Evolutionary conservation across 2,113 vertebrate genomes (phyloP).

Genomic region (Piliocolobus tephrosceles): DNA sequence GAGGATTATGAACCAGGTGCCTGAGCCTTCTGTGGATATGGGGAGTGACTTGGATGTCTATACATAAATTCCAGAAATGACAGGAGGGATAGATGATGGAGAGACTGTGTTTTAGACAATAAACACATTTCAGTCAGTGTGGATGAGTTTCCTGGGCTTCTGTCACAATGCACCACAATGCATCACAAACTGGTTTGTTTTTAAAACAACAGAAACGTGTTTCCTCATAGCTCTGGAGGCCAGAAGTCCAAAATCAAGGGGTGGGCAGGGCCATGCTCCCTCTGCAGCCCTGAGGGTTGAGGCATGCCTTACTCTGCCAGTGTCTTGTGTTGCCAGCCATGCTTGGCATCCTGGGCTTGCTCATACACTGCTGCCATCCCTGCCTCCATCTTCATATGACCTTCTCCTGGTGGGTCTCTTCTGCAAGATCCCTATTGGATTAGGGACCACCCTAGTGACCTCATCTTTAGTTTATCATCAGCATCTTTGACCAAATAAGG

Average conservation of each 20-base stretch:
- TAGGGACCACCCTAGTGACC: fast-evolving
- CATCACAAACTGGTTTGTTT: neutral
- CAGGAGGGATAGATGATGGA: neutral
- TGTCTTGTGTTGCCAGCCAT: neutral
- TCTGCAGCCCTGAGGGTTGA: no score
- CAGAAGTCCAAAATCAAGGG: neutral
- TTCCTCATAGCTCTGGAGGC: fast-evolving
- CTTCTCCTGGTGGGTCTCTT: neutral
- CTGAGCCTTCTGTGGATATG: neutral
- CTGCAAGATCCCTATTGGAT: fast-evolving
- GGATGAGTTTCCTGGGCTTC: fast-evolving
- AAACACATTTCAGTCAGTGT: fast-evolving
- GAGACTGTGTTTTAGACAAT: fast-evolving
- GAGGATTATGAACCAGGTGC: fast-evolving
- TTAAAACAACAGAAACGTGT: neutral
- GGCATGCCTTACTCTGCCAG: neutral
- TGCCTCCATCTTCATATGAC: fast-evolving
- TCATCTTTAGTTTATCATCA: no score
- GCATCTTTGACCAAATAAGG: neutral
- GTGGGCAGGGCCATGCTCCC: no score
- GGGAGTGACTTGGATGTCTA: fast-evolving
- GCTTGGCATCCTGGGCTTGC: neutral
- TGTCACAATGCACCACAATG: no score
- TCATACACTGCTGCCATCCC: neutral
- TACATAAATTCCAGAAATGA: fast-evolving